Base-by-base conservation (phyloP, 1,140 invertebrate genomes). In the Acyrthosiphon pisum region DNA sequence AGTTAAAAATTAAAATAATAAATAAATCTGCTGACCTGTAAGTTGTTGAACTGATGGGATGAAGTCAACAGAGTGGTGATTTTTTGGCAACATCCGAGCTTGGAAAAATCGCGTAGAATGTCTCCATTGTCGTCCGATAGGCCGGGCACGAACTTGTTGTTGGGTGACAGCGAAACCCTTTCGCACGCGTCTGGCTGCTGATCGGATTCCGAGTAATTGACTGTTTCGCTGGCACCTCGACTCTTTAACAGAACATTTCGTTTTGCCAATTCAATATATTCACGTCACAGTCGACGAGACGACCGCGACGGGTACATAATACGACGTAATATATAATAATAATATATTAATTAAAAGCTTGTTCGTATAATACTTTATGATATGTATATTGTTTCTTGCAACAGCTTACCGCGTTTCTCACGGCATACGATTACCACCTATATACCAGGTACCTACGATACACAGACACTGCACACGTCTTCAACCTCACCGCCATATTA, bases 1-100 rank as follows among this genome's bases (percentile, higher is more conserved):
- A 50, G n/a, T 48, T 46, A 4, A n/a, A 87, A 48, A 18, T 30
- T 30, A 46, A 87, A 87, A 30, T 20, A 48, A n/a, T 48, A 87
- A 48, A 48, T 35, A 37, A 0, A 76, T n/a, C 30, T 41, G 1
- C 95, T 95, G 95, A 97, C 96, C 96, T 97, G 96, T 92, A 97
- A 95, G 95, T 97, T 97, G 94, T 96, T 96, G 95, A 97, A 97
- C 94, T 96, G 96, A 95, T 97, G 97, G 56, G 96, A 97, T 8
- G 95, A 94, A 94, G 95, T 96, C 9, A 96, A 95, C 48, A 93
- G 48, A 4, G 91, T 93, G 23, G 91, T 93, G 81, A 93, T 41
- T 30, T 93, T 93, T 22, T 86, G 91, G 48, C 91, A 93, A 83
- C 91, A 93, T 26, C 81, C 81, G 76, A 93, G 91, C 48, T 93